Evolutionary conservation across 2,797 vertebrate species (phyloP).

Genomic region (Syngnathus acus): DNA sequence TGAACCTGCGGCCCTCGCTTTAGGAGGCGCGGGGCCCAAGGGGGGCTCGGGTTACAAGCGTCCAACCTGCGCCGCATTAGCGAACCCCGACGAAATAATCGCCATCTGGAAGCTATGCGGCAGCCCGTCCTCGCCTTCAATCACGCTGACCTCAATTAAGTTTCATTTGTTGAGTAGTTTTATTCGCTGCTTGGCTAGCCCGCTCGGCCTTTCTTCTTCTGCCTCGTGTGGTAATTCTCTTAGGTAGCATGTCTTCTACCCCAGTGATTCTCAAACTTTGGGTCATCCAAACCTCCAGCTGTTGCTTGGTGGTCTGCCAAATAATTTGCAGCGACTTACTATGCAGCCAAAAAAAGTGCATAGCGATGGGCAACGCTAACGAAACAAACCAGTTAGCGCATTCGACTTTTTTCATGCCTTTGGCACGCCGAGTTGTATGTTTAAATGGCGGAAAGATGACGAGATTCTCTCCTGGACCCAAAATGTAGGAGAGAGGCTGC

Average conservation of each 20-base stretch:
- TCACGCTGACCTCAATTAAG: slow-evolving; percentile 71
- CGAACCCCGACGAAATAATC: slow-evolving; percentile 71
- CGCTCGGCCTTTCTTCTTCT: slow-evolving; percentile 31
- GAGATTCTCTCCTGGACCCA: no score
- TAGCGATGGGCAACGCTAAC: background rate
- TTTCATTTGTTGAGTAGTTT: slow-evolving; percentile 66
- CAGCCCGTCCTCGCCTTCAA: slow-evolving; percentile 54
- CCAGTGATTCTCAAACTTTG: background rate
- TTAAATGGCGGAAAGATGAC: no score
- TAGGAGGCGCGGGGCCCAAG: slow-evolving; percentile 68
- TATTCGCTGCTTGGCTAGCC: slow-evolving; percentile 43
- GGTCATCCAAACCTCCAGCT: background rate
- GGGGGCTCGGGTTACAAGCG: slow-evolving; percentile 78
- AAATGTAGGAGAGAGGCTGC: background rate
- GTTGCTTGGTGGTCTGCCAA: background rate
- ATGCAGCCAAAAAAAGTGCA: no score
- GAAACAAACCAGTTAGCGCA: background rate
- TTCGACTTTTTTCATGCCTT: no score
- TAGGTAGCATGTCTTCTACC: background rate
- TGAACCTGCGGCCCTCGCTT: slow-evolving; percentile 40
- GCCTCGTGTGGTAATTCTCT: background rate
- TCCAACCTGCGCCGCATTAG: slow-evolving; percentile 72
- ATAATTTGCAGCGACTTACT: background rate
- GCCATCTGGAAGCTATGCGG: slow-evolving; percentile 72
- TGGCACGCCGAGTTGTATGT: no score